Evolutionary conservation across 2,888 invertebrate genomes (phyloP).

Genomic region (Philonicus albiceps): DNA sequence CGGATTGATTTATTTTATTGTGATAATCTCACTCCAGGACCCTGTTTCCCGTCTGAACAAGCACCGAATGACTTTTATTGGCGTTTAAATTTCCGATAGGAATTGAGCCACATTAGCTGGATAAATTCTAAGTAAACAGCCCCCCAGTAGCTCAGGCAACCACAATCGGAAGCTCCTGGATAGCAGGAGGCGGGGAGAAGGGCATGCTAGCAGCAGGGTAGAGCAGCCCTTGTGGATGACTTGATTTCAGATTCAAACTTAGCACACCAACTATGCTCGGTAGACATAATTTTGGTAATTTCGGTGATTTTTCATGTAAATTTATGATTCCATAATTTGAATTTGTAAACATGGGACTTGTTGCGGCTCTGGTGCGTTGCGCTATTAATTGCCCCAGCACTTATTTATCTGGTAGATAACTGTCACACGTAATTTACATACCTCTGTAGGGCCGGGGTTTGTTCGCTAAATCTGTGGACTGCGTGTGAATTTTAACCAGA

Average conservation of each 20-base stretch:
- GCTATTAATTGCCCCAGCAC: constrained; percentile 3
- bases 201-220: background rate
- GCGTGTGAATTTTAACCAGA: background rate
- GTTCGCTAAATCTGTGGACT: background rate
- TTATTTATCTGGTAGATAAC: constrained; percentile 15
- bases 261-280: background rate
- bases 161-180: background rate
- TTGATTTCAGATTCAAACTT: background rate
- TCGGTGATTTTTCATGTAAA: constrained; percentile 6
- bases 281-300: constrained; percentile 1
- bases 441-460: background rate
- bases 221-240: background rate
- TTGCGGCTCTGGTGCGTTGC: background rate
- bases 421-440: background rate
- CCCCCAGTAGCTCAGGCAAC: background rate
- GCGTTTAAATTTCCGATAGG: constrained; percentile 12
- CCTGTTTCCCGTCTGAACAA: background rate
- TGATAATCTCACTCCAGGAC: background rate
- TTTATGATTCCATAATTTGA: constrained; percentile 15
- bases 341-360: constrained; percentile 4
- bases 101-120: constrained; percentile 12
- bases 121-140: background rate
- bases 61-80: background rate
- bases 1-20: background rate
- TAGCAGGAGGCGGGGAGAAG: background rate